Percentiles rank a stretch among this genome's conserved stretches.
phyloP scores from a whole-genome alignment of 2,888 invertebrate species.

The Pammene fasciana region DNA sequence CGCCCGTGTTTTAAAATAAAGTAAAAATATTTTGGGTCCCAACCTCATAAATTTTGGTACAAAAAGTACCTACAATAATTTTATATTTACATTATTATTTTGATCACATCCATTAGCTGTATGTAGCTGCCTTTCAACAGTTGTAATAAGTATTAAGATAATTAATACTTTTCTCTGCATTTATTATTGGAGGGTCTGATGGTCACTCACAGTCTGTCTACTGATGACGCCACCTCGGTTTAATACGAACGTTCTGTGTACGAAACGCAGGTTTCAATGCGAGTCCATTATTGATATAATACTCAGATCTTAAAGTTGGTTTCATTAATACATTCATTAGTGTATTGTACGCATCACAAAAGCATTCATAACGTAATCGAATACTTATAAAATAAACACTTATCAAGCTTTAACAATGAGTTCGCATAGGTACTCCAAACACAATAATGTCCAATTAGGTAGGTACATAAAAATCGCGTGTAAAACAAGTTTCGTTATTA shows the following conservation, averaged over 20 bases:
- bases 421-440: constrained; percentile 48
- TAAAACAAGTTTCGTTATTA: constrained; percentile 52
- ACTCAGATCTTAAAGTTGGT: constrained; percentile 22
- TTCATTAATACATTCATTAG: not conserved
- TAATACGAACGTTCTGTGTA: not conserved
- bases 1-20: too few species aligned
- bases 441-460: constrained; percentile 43
- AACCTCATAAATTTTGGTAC: too few species aligned
- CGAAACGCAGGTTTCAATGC: not conserved
- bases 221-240: constrained; percentile 1
- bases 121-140: too few species aligned
- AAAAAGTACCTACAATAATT: too few species aligned
- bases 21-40: too few species aligned
- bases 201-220: not conserved
- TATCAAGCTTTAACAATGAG: constrained; percentile 50
- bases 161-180: too few species aligned
- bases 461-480: constrained; percentile 47
- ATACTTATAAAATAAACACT: constrained; percentile 22
- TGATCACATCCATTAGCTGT: too few species aligned
- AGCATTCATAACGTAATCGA: constrained; percentile 25
- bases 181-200: too few species aligned
- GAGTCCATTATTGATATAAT: not conserved
- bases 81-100: too few species aligned
- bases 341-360: constrained; percentile 16
- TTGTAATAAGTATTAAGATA: too few species aligned